Conservation (phyloP, 2,797 vertebrate genomes). For the Tangara arthus region DNA sequence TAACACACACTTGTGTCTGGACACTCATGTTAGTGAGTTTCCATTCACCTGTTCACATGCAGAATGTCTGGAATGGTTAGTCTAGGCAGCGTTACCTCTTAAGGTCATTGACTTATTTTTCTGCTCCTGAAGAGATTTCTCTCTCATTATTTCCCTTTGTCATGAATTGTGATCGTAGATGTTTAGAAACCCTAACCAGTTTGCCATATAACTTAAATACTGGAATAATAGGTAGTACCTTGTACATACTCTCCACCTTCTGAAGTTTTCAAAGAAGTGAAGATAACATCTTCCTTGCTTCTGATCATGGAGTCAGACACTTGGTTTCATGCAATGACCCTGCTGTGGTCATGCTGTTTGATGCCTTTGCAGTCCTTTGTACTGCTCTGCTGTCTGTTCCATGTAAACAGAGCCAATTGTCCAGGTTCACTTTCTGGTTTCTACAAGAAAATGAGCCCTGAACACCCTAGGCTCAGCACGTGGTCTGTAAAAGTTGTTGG, state of each 20-base stretch:
- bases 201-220: neutral
- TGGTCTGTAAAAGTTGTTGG: neutral
- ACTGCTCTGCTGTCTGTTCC: neutral
- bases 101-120: neutral
- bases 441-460: neutral
- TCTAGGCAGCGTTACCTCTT: neutral
- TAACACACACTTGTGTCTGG: accelerated
- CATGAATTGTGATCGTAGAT: neutral
- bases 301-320: neutral
- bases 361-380: neutral
- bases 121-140: neutral
- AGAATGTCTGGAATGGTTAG: neutral
- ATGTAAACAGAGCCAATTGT: neutral
- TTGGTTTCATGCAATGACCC: neutral
- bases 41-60: neutral
- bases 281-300: neutral
- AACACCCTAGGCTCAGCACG: neutral
- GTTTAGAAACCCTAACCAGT: neutral
- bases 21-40: neutral
- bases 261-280: neutral
- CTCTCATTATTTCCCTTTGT: neutral
- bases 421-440: neutral
- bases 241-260: neutral
- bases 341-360: neutral
- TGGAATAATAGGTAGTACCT: neutral